Conservation (phyloP, 1,140 invertebrate species). For the Megalopta genalis region DNA sequence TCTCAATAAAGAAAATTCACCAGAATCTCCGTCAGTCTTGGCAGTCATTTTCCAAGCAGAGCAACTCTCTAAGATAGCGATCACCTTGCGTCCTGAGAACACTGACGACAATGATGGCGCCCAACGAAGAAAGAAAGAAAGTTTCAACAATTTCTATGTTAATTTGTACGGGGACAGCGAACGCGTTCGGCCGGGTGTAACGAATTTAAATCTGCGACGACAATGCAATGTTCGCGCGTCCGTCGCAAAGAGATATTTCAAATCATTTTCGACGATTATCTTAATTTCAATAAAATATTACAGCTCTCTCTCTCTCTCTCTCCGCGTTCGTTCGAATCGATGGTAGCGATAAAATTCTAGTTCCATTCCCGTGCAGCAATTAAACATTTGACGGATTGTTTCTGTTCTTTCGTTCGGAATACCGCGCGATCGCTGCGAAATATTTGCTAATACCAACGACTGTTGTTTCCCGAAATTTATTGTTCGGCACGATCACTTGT, state of each 20-base stretch:
- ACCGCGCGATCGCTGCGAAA: not conserved
- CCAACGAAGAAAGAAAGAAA: not conserved
- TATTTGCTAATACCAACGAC: no score
- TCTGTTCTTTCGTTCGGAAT: not conserved
- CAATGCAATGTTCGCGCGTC: not conserved
- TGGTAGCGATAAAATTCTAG: not conserved
- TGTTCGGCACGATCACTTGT: no score
- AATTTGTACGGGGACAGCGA: not conserved
- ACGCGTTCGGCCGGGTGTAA: not conserved
- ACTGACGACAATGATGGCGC: not conserved
- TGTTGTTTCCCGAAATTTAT: no score
- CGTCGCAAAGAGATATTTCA: not conserved
- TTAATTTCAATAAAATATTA: not conserved
- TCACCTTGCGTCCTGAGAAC: not conserved
- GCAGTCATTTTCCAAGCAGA: not conserved
- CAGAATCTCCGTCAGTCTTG: not conserved
- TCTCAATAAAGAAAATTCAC: not conserved
- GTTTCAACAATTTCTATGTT: slow-evolving; percentile 2
- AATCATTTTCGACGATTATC: not conserved
- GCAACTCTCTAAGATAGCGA: not conserved
- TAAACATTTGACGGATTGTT: not conserved
- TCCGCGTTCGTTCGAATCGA: not conserved
- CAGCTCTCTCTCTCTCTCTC: no score
- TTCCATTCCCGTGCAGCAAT: not conserved
- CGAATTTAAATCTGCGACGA: not conserved